Evolutionary conservation across 1,140 invertebrate species (phyloP), one percentile per base, ranked within the genome.

Genomic region (Macrostomum lignano): DNA sequence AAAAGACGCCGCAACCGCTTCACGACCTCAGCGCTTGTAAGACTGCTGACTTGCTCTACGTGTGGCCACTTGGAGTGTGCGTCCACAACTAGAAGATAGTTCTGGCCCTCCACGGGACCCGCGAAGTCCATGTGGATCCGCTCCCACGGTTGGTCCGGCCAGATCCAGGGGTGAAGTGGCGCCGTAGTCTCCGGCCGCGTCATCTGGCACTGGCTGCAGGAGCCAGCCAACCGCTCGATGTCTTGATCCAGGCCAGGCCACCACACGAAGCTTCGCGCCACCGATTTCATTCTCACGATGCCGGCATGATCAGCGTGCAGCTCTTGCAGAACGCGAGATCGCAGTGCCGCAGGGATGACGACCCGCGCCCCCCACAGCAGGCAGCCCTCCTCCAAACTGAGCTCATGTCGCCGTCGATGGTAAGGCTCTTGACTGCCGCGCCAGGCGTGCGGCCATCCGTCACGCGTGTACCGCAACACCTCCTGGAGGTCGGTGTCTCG

Each of bases 91-190:
- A 63, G 43, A 3, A 62, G 35, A 38, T 51, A 63, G 36, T 41
- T 47, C 33, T 47, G 36, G 1, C 42, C 43, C 0, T 59, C 46
- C 2, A 28, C 43, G 28, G 21, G 51, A 13, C 55, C 55, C 4
- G 51, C 50, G 38, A 59, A 63, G 40, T 63, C 63, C 0, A 55
- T 42, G 36, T 65, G 58, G 0, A 63, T 25, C 25, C 60, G 38
- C 15, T 48, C 40, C 48, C 54, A 62, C 0, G 48, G 51, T 26
- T 30, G 41, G n/a, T 36, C 33, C 35, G 25, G 55, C 45, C 32
- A 45, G 6, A 38, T 31, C 59, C 54, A 61, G 1, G 36, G 32
- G n/a, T n/a, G n/a, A n/a, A n/a, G n/a, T n/a, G n/a, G n/a, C n/a
- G n/a, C n/a, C n/a, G n/a, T n/a, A n/a, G n/a, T n/a, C 13, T 36